Evolutionary conservation across 2,888 invertebrate genomes (phyloP).

Genomic region (Eilema griseolum): DNA sequence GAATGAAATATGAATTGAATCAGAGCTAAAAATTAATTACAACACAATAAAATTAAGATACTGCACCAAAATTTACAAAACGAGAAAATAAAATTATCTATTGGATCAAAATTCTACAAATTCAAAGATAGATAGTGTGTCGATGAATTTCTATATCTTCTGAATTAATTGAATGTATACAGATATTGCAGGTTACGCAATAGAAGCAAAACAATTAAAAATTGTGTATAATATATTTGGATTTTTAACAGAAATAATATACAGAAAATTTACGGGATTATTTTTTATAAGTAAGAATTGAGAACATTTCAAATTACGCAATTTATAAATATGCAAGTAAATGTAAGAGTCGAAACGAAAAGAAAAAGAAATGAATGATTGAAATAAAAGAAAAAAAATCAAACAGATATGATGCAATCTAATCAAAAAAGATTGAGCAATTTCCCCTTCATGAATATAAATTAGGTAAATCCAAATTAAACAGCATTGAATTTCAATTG

Average conservation of each 20-base stretch:
- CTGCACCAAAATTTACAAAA: neutral
- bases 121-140: neutral
- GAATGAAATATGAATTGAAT: neutral
- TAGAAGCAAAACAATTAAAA: neutral
- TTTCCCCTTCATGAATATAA: neutral
- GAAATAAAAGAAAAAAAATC: neutral
- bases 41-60: neutral
- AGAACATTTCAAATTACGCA: neutral
- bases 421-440: neutral
- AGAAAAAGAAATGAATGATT: neutral
- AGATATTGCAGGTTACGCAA: neutral
- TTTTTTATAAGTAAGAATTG: neutral
- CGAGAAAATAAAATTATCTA: neutral
- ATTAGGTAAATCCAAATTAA: neutral
- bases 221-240: neutral
- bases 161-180: neutral
- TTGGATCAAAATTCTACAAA: neutral
- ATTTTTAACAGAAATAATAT: neutral
- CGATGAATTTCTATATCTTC: neutral
- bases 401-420: neutral
- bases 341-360: neutral
- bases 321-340: neutral
- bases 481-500: neutral
- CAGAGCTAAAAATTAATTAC: no score
- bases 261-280: neutral